Evolutionary conservation across 1,140 invertebrate genomes (phyloP), one percentile per base, ranked within the genome.

Genomic region (Battus philenor): DNA sequence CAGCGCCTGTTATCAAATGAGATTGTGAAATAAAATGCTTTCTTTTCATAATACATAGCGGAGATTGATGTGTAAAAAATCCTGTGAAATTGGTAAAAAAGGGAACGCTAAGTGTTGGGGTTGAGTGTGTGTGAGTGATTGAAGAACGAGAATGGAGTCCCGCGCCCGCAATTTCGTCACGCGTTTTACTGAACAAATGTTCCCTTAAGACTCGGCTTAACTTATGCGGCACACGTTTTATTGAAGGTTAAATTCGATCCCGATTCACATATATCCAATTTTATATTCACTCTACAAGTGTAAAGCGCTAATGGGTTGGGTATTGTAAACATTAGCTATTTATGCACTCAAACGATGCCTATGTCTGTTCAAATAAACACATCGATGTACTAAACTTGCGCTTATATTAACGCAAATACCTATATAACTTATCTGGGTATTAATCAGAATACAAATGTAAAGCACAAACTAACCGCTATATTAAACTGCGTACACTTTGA

Each of bases 71-170:
- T 77, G 66, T 75, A 59, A 58, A 71, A 68, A 65, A 72, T 56
- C 73, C 73, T 59, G 68, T 68, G 69, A 81, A 79, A 83, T 83
- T 83, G 75, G 70, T 73, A 72, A 81, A 83, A 83, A 79, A 20
- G 71, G 75, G 75, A 66, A 72, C 57, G 59, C 75, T 81, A 76
- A 83, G 77, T 79, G 71, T 71, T 59, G 22, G 61, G 63, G 68
- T 59, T 50, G 64, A 65, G 63, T 51, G 58, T 32, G 53, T 46
- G 53, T 59, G 62, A 63, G 66, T 65, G 76, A 83, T 80, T 69
- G 79, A 68, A 68, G 59, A 66, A 59, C 54, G 49, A 41, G 55
- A 73, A 75, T 61, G 63, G 51, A 53, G 55, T 56, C 58, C 45
- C 56, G 50, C 55, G 57, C 59, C 63, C 61, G 63, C 69, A 75